Conservation (phyloP, 2,113 vertebrate species). For the Silurus asotus region DNA sequence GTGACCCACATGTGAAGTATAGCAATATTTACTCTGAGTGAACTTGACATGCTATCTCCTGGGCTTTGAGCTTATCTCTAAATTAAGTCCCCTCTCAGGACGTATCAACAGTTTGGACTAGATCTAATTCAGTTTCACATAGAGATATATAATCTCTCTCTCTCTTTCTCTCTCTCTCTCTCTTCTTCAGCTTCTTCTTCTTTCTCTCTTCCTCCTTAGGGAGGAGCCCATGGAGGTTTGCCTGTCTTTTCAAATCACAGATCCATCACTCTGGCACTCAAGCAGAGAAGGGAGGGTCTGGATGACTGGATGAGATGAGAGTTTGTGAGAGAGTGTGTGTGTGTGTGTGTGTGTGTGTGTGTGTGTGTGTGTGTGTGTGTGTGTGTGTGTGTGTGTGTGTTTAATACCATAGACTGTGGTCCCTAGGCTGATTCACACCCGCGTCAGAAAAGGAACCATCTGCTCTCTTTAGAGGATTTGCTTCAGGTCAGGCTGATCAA, state of each 20-base stretch:
- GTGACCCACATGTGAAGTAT: constrained; percentile 41
- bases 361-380: background rate
- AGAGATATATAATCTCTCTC: constrained; percentile 30
- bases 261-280: constrained; percentile 56
- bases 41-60: constrained; percentile 43
- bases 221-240: constrained; percentile 42
- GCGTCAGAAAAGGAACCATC: constrained; percentile 53
- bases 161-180: constrained; percentile 28
- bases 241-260: constrained; percentile 54
- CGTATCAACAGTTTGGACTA: constrained; percentile 42
- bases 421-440: constrained; percentile 47
- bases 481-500: constrained; percentile 47
- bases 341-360: constrained; percentile 31
- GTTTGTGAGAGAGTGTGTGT: background rate
- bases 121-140: constrained; percentile 44
- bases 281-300: constrained; percentile 45
- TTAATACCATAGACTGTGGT: constrained; percentile 46
- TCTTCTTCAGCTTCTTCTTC: constrained; percentile 4
- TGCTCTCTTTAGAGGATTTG: constrained; percentile 53
- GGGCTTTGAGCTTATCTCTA: constrained; percentile 48
- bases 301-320: constrained; percentile 46
- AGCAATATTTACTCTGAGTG: constrained; percentile 40
- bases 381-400: constrained; percentile 36
- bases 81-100: constrained; percentile 47
- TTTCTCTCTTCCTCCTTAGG: constrained; percentile 35